A percentile compares a stretch with the other conserved stretches of the same genome.
Evolutionary conservation across 30 jellyfish, hydroid and myxozoan genomes (phyloP).

Genomic region (Aurelia aurita complex sp. Pacific): DNA sequence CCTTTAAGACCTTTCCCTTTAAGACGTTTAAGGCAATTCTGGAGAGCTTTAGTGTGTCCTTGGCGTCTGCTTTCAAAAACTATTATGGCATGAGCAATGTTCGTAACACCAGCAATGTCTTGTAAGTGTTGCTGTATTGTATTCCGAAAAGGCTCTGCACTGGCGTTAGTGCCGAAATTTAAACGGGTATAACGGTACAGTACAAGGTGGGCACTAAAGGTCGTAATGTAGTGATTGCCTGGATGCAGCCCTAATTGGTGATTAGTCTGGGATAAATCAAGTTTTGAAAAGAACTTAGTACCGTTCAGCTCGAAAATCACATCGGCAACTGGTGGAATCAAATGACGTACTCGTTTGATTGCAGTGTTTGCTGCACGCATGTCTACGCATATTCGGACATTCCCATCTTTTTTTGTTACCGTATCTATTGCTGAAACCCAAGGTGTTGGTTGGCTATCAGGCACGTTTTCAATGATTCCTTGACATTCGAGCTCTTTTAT

Average conservation of each 20-base stretch:
- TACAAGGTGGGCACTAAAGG: slow-evolving; percentile 26
- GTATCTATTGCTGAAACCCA: slow-evolving; percentile 66
- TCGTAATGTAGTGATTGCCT: slow-evolving; percentile 21
- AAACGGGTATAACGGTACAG: slow-evolving; percentile 22
- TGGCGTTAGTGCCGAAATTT: slow-evolving; percentile 19
- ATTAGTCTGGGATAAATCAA: slow-evolving; percentile 16
- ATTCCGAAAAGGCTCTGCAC: background rate
- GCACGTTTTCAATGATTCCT: slow-evolving; percentile 61
- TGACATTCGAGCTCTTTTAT: slow-evolving; percentile 44
- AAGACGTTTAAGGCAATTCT: slow-evolving; percentile 19
- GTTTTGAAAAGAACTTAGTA: slow-evolving; percentile 32
- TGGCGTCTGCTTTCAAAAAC: slow-evolving; percentile 9
- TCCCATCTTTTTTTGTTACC: slow-evolving; percentile 64
- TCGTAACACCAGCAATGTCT: background rate
- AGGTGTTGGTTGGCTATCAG: slow-evolving; percentile 47
- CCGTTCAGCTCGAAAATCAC: slow-evolving; percentile 28
- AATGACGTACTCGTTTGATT: slow-evolving; percentile 53
- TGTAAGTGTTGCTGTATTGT: background rate
- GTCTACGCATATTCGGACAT: slow-evolving; percentile 72
- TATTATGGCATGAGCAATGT: slow-evolving; percentile 30
- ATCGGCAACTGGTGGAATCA: slow-evolving; percentile 40
- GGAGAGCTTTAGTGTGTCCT: slow-evolving; percentile 34
- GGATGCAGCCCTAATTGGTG: slow-evolving; percentile 27
- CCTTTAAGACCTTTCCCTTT: slow-evolving; percentile 18
- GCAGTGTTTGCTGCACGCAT: slow-evolving; percentile 73